Evolutionary conservation across 2,888 invertebrate genomes (phyloP).

Genomic region (Osmoderma eremita): DNA sequence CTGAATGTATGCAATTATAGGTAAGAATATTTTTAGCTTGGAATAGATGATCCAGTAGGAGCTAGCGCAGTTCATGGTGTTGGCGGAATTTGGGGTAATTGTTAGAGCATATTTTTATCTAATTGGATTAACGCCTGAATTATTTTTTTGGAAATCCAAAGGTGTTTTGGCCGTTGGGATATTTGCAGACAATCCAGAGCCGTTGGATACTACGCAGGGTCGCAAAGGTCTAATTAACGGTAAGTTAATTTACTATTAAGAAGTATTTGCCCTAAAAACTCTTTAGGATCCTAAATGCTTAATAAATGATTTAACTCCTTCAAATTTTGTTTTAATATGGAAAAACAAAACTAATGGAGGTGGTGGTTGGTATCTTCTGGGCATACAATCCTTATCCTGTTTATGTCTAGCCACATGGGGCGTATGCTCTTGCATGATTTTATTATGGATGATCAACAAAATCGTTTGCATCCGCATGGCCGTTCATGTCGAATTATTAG

Average conservation of each 20-base stretch:
- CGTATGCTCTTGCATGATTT: conserved; percentile 72
- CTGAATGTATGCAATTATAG: conserved; percentile 1
- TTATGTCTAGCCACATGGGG: conserved; percentile 82
- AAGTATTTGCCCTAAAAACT: too few species aligned
- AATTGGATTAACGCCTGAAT: neutral
- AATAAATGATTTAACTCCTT: too few species aligned
- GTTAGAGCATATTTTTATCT: neutral
- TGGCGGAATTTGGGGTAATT: conserved; percentile 77
- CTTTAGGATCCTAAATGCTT: too few species aligned
- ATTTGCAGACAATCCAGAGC: conserved; percentile 86
- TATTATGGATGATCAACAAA: conserved; percentile 83
- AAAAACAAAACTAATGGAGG: conserved; percentile 64
- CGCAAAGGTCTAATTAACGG: conserved; percentile 80
- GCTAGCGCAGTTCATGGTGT: conserved; percentile 90
- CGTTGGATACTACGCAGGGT: conserved; percentile 82
- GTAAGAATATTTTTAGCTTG: conserved; percentile 66
- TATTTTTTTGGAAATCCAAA: conserved; percentile 61
- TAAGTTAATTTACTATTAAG: conserved; percentile 55
- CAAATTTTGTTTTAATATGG: conserved; percentile 6
- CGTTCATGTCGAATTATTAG: conserved; percentile 84
- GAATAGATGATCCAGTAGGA: conserved; percentile 91
- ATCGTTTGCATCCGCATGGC: conserved; percentile 87
- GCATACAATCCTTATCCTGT: conserved; percentile 80
- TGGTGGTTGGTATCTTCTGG: conserved; percentile 88
- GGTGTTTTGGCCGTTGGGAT: conserved; percentile 89